Evolutionary conservation across 2,797 vertebrate species (phyloP).

Genomic region (Smutsia gigantea): DNA sequence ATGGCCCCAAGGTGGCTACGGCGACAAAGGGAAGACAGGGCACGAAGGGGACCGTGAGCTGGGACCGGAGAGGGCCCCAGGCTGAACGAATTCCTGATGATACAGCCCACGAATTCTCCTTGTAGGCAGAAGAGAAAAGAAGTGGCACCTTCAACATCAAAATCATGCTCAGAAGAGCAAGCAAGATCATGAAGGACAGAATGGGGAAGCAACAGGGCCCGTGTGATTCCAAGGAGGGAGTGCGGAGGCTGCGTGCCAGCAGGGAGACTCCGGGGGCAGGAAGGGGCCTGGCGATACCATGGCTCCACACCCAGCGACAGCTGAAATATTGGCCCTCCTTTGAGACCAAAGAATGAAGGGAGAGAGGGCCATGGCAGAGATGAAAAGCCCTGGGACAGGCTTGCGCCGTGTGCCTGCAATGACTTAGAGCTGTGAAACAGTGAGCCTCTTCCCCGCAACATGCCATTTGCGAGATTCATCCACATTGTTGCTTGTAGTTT

Average conservation of each 20-base stretch:
- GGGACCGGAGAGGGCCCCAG: neutral
- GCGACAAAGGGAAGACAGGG: neutral
- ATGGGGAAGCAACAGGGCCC: neutral
- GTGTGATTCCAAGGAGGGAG: neutral
- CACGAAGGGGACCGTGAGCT: neutral
- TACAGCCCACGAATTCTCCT: neutral
- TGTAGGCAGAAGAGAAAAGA: neutral
- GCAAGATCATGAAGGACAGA: neutral
- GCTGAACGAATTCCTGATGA: neutral
- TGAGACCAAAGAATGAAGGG: neutral
- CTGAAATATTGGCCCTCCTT: neutral
- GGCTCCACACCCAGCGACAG: neutral
- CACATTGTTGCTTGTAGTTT: neutral
- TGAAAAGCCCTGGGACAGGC: neutral
- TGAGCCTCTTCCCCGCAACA: neutral
- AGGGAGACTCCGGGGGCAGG: neutral
- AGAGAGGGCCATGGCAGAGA: rapidly evolving
- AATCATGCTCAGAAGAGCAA: neutral
- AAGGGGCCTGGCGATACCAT: rapidly evolving
- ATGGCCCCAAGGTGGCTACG: neutral
- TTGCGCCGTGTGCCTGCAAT: rapidly evolving
- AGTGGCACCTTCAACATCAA: neutral
- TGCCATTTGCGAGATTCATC: neutral
- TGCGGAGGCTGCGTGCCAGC: neutral
- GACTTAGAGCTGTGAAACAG: neutral